phyloP scores from a whole-genome alignment of 2,797 vertebrate species.

The Sarcophilus harrisii region DNA sequence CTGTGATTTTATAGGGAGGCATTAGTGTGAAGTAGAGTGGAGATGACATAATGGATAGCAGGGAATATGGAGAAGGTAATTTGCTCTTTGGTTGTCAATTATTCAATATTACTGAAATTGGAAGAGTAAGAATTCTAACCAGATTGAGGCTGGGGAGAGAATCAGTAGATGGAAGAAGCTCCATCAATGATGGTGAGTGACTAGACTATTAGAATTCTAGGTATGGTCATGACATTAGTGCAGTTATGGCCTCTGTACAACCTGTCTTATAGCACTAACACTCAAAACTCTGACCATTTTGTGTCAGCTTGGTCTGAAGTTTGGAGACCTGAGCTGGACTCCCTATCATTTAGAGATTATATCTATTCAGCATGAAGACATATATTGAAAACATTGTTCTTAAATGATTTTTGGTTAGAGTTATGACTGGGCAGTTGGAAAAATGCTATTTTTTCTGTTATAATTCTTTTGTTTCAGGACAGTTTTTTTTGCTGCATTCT shows the following conservation, averaged over 20 bases:
- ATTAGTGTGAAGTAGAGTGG: background rate
- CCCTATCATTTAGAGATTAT: background rate
- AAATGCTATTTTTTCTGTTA: background rate
- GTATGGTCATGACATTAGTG: background rate
- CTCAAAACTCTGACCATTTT: background rate
- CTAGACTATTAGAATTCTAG: background rate
- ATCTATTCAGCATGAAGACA: background rate
- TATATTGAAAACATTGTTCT: background rate
- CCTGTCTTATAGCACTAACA: background rate
- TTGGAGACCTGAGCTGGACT: background rate
- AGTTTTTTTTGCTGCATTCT: background rate
- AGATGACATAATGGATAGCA: background rate
- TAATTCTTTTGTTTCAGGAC: background rate
- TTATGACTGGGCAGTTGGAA: background rate
- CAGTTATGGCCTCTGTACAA: background rate
- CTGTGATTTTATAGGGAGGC: background rate
- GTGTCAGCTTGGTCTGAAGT: background rate
- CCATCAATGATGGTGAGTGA: background rate
- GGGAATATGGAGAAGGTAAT: background rate
- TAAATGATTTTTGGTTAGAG: background rate
- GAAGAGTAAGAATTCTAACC: background rate
- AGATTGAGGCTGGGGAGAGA: background rate
- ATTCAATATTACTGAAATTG: background rate
- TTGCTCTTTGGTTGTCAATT: background rate
- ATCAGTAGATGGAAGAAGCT: background rate